phyloP scores from a whole-genome alignment of 2,113 vertebrate species.

The Pteropus alecto region DNA sequence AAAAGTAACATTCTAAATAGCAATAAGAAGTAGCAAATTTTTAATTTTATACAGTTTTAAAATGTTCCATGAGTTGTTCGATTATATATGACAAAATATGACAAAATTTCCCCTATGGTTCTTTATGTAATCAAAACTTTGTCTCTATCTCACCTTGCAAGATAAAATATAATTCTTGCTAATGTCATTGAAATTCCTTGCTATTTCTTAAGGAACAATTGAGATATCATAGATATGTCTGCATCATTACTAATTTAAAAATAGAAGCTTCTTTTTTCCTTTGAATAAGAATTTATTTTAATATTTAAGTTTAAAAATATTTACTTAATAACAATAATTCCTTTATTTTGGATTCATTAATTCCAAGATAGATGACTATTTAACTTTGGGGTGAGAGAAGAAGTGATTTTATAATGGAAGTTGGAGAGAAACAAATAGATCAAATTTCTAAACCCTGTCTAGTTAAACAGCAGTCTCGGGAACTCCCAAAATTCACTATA shows the following conservation, averaged over 20 bases:
- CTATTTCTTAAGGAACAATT: background rate
- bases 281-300: background rate
- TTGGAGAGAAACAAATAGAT: background rate
- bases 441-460: background rate
- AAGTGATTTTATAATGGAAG: constrained; percentile 30
- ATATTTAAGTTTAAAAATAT: constrained; percentile 6
- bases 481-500: background rate
- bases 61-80: background rate
- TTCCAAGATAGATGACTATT: background rate
- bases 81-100: background rate
- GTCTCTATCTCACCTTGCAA: background rate
- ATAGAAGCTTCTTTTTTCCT: background rate
- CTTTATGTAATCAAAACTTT: background rate
- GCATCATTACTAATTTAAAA: background rate
- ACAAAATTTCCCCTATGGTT: background rate
- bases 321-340: background rate
- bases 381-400: background rate
- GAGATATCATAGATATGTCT: background rate
- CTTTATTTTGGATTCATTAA: background rate
- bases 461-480: background rate
- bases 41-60: background rate
- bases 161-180: background rate
- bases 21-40: background rate
- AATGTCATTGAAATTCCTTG: background rate
- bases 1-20: background rate